Percentiles rank a stretch among this genome's conserved stretches.
Conservation (phyloP, 2,113 vertebrate genomes). For the Thalassoma bifasciatum region DNA sequence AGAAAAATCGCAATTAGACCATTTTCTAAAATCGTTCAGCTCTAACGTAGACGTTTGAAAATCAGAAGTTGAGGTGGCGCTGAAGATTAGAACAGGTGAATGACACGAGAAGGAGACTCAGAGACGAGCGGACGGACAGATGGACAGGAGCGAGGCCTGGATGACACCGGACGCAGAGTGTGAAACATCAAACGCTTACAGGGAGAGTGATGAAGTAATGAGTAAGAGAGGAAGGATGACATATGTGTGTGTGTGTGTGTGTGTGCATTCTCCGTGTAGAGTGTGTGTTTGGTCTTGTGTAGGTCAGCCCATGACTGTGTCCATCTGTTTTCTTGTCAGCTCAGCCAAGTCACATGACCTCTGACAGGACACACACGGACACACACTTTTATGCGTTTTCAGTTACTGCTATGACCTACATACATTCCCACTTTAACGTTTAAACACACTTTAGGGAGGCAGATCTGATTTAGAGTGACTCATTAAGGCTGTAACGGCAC, state of each 20-base stretch:
- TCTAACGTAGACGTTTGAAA: too few species aligned
- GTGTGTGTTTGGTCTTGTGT: slow-evolving; percentile 41
- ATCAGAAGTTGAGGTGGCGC: slow-evolving; percentile 4
- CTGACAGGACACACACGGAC: slow-evolving; percentile 27
- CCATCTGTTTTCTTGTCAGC: slow-evolving; percentile 56
- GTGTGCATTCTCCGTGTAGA: slow-evolving; percentile 21
- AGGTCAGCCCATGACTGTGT: slow-evolving; percentile 58
- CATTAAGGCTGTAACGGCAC: slow-evolving; percentile 18
- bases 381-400: slow-evolving; percentile 15
- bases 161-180: slow-evolving; percentile 39
- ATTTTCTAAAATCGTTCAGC: too few species aligned
- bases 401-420: slow-evolving; percentile 13
- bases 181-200: slow-evolving; percentile 47
- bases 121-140: slow-evolving; percentile 6
- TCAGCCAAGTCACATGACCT: slow-evolving; percentile 60
- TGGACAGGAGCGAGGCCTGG: slow-evolving; percentile 13
- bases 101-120: too few species aligned
- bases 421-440: slow-evolving; percentile 17
- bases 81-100: too few species aligned
- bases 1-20: too few species aligned
- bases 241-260: slow-evolving; percentile 29
- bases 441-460: background rate
- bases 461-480: background rate
- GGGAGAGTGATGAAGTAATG: slow-evolving; percentile 66
- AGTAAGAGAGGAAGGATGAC: slow-evolving; percentile 55